Evolutionary conservation across 2,888 invertebrate species (phyloP).

Genomic region (Tetrapedia diversipes): DNA sequence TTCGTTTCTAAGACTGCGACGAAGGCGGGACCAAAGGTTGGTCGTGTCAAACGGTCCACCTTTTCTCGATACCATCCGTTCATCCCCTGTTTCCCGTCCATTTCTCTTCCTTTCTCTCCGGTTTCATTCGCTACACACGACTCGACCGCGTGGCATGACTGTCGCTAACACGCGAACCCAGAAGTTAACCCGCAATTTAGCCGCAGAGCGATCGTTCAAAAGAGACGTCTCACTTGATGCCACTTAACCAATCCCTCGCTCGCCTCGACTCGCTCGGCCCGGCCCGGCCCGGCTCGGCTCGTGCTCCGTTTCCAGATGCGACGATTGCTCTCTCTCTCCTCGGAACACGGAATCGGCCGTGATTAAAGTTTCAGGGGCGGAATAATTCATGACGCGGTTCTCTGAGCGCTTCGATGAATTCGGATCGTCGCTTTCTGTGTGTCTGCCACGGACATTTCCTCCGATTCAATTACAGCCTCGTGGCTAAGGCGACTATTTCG

Average conservation of each 20-base stretch:
- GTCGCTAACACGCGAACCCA: slow-evolving; percentile 75
- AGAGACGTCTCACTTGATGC: slow-evolving; percentile 73
- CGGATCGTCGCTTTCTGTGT: slow-evolving; percentile 45
- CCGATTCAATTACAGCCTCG: slow-evolving; percentile 31
- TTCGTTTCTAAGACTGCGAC: slow-evolving; percentile 48
- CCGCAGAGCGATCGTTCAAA: slow-evolving; percentile 70
- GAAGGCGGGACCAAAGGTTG: neutral
- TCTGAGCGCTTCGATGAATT: slow-evolving; percentile 60
- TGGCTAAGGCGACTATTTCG: neutral
- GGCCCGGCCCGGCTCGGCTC: slow-evolving; percentile 32
- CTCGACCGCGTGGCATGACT: slow-evolving; percentile 73
- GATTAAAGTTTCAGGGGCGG: slow-evolving; percentile 59
- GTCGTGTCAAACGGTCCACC: slow-evolving; percentile 60
- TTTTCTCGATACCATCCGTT: too few species aligned
- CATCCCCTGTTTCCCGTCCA: too few species aligned
- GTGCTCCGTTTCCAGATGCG: slow-evolving; percentile 58
- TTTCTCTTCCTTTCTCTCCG: slow-evolving; percentile 10
- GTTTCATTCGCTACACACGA: slow-evolving; percentile 63
- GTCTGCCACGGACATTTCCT: slow-evolving; percentile 24
- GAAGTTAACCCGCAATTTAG: slow-evolving; percentile 76
- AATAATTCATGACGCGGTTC: slow-evolving; percentile 66
- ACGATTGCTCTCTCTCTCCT: slow-evolving; percentile 59
- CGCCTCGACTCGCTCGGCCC: slow-evolving; percentile 35
- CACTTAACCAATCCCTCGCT: slow-evolving; percentile 66
- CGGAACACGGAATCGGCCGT: slow-evolving; percentile 54